Percentiles rank a stretch among this genome's conserved stretches.
These are phyloP conservation scores for Nephrocerus scutellatus DNA, from an alignment of 2,888 invertebrate genomes.

Conservation along the genomic window DNA sequence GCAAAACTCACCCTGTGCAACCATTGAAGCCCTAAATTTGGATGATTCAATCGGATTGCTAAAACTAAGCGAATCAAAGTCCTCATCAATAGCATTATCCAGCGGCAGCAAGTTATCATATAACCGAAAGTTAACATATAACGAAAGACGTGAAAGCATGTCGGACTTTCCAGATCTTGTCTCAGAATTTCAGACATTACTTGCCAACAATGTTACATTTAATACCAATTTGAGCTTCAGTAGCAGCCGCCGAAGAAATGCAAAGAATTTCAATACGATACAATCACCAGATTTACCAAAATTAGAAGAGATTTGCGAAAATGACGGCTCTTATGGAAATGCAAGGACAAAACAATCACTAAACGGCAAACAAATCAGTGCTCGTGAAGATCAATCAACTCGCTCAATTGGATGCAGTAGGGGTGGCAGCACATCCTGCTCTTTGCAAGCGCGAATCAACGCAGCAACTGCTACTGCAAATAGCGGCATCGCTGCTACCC, in stretches of 20 bases:
- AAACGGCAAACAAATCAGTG: conserved; percentile 7
- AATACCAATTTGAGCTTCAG: conserved; percentile 23
- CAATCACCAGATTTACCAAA: conserved; percentile 19
- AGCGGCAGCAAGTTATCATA: neutral
- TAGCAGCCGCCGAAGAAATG: conserved; percentile 21
- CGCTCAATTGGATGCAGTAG: conserved; percentile 14
- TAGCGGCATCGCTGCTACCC: conserved; percentile 50
- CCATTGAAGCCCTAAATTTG: conserved; percentile 18
- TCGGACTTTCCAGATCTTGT: conserved; percentile 38
- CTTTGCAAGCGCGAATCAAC: conserved; percentile 67
- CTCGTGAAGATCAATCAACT: neutral
- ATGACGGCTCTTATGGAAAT: neutral
- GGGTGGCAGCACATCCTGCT: conserved; percentile 54
- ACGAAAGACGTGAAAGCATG: conserved; percentile 19
- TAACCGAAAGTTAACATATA: conserved; percentile 5
- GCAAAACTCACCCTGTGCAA: conserved; percentile 16
- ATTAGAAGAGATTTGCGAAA: conserved; percentile 10
- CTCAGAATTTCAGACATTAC: conserved; percentile 33
- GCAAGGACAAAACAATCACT: neutral
- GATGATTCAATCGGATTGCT: conserved; percentile 13
- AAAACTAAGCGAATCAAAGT: conserved; percentile 7
- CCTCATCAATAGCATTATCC: conserved; percentile 4
- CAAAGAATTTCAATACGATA: conserved; percentile 29
- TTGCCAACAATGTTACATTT: conserved; percentile 29
- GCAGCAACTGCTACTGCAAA: conserved; percentile 44